Evolutionary conservation across 2,888 invertebrate species (phyloP), one percentile per base, ranked within the genome.

Genomic region (Lasius fuliginosus): DNA sequence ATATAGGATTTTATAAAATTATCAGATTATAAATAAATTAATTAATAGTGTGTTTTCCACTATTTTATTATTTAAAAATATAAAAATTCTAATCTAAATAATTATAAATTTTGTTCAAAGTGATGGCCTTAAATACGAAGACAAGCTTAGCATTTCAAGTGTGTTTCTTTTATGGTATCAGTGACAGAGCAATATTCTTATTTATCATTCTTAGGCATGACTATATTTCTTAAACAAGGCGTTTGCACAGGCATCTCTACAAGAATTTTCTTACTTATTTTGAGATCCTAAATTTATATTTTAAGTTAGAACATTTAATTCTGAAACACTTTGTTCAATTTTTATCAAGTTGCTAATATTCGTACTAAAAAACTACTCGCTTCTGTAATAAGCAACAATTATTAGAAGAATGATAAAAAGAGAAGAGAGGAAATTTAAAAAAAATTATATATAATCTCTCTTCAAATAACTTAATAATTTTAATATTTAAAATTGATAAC

Each of bases 281-380:
- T 49, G 18, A 49, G 5, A 15, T 15, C 46, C 15, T 46, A 46
- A 18, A 49, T 53, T 53, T n/a, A 53, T 53, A 53, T n/a, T 53
- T 53, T 53, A 53, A 53, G n/a, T 53, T 8, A 53, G 8, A 53
- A 5, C 49, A 18, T 53, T 18, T n/a, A n/a, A 53, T 53, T 53
- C 49, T 53, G 49, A 53, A 53, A 53, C 12, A 42, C 2, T n/a
- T 1, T 53, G 8, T 53, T 53, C n/a, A n/a, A 75, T 23, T 4
- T 74, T 75, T 58, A 46, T 46, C 15, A 64, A 11, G 18, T 46
- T 62, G 15, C n/a, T 62, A 6, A 12, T 60, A 74, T 40, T 23
- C 2, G 4, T 74, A 27, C 1, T 27, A 40, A n/a, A 8, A 46
- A 62, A 0, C 2, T 40, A 58, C 23, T 73, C 1, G 33, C 9